A percentile compares a stretch with the other conserved stretches of the same genome.
phyloP scores from a whole-genome alignment of 2,797 vertebrate genomes.

The Parotocinclus haroldoi region DNA sequence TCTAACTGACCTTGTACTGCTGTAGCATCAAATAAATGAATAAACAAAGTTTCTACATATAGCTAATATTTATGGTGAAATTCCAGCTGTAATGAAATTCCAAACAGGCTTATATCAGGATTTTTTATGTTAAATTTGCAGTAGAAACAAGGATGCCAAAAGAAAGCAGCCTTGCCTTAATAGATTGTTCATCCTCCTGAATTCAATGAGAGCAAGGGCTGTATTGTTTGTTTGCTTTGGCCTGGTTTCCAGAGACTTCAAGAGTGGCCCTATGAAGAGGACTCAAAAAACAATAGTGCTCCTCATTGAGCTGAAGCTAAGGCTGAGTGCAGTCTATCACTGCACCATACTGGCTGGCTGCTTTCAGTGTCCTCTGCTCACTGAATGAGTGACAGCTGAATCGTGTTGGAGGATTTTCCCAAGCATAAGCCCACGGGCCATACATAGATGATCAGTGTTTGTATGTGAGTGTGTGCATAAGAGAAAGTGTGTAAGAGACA shows the following conservation, averaged over 20 bases:
- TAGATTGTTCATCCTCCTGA: conserved; percentile 81
- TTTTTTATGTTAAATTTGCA: too few relatives aligned
- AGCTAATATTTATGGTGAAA: too few relatives aligned
- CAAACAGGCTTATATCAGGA: too few relatives aligned
- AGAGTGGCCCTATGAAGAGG: conserved; percentile 78
- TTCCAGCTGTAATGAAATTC: too few relatives aligned
- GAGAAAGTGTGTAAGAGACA: too few relatives aligned
- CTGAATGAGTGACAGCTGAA: conserved; percentile 94
- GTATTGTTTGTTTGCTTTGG: conserved; percentile 91
- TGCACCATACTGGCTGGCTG: conserved; percentile 76
- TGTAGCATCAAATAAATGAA: too few relatives aligned
- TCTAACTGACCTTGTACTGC: too few relatives aligned
- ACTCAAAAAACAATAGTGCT: conserved; percentile 81
- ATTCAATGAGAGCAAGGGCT: conserved; percentile 65
- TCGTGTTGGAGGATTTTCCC: conserved; percentile 75
- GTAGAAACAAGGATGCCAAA: too few relatives aligned
- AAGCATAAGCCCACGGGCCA: too few relatives aligned
- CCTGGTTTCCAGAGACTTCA: conserved; percentile 80
- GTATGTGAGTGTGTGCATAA: too few relatives aligned
- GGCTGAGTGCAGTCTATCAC: conserved; percentile 77
- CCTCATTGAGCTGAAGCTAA: conserved; percentile 72
- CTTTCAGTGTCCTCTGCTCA: conserved; percentile 79
- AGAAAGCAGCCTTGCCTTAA: conserved; percentile 72
- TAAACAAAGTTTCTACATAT: too few relatives aligned
- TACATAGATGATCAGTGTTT: too few relatives aligned